phyloP scores from a whole-genome alignment of 2,797 vertebrate species.

The Decapterus maruadsi region DNA sequence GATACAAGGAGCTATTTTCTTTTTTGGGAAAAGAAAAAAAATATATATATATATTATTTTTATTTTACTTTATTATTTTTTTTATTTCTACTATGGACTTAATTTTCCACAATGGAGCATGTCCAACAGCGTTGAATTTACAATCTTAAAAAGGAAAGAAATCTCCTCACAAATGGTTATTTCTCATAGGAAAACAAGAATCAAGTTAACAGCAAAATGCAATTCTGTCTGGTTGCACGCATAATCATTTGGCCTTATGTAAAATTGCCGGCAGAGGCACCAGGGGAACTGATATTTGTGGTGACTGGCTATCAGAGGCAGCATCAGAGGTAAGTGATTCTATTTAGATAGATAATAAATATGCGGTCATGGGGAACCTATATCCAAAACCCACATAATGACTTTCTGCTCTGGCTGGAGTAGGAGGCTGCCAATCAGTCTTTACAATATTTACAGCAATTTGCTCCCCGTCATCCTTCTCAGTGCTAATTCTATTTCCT shows the following conservation, averaged over 20 bases:
- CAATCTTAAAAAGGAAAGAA: slow-evolving; percentile 36
- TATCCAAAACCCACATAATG: slow-evolving; percentile 84
- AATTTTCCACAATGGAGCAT: slow-evolving; percentile 48
- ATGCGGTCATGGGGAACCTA: slow-evolving; percentile 84
- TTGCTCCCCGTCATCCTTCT: slow-evolving; percentile 74
- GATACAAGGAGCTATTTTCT: slow-evolving; percentile 30
- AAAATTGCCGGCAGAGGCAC: slow-evolving; percentile 70
- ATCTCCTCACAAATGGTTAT: slow-evolving; percentile 54
- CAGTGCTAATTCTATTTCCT: slow-evolving; percentile 77
- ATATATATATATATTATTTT: not conserved
- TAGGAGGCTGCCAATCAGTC: slow-evolving; percentile 73
- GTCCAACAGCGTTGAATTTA: slow-evolving; percentile 62
- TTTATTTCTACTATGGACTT: slow-evolving; percentile 47
- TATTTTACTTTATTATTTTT: no score
- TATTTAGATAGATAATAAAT: slow-evolving; percentile 88
- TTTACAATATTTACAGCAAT: slow-evolving; percentile 79
- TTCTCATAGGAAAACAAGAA: slow-evolving; percentile 67
- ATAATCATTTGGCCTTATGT: slow-evolving; percentile 76
- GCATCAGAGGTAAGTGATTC: slow-evolving; percentile 87
- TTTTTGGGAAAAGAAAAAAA: slow-evolving; percentile 1
- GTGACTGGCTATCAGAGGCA: slow-evolving; percentile 82
- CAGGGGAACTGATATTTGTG: slow-evolving; percentile 77
- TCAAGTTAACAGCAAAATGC: slow-evolving; percentile 75
- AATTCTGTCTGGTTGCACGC: slow-evolving; percentile 67
- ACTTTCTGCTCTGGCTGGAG: slow-evolving; percentile 76